These are phyloP conservation scores for Strigops habroptila DNA, from an alignment of 2,113 vertebrate species.

Conservation along the genomic window DNA sequence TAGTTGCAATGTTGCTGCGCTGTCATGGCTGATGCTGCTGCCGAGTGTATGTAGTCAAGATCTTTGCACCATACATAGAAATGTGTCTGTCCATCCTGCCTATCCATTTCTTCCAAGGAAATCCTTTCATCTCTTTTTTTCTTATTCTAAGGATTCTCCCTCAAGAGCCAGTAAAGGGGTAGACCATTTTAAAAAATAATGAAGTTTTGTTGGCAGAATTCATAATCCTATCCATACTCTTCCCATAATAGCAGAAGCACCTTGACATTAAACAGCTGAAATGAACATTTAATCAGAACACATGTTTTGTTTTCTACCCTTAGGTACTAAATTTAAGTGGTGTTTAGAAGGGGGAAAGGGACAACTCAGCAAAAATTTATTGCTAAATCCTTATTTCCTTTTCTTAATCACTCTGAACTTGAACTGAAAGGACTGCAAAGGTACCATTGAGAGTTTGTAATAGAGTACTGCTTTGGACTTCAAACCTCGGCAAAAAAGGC, in stretches of 20 bases:
- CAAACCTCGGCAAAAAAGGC: not conserved
- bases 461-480: not conserved
- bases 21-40: accelerated
- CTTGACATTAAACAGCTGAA: not conserved
- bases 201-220: not conserved
- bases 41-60: accelerated
- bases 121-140: not conserved
- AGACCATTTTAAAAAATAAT: not conserved
- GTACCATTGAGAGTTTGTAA: not conserved
- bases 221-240: not conserved
- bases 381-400: not conserved
- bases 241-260: not conserved
- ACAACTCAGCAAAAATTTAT: not conserved
- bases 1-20: not conserved
- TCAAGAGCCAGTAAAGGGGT: not conserved
- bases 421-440: not conserved
- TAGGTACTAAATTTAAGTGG: not conserved
- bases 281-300: not conserved
- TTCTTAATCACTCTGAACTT: not conserved
- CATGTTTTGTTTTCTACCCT: not conserved
- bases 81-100: not conserved
- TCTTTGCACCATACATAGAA: not conserved
- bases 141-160: not conserved
- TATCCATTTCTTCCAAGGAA: not conserved
- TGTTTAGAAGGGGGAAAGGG: not conserved